These are phyloP conservation scores for Paracentrotus lividus DNA, from an alignment of 53 echinoderm and acorn worm genomes.

Conservation along the genomic window DNA sequence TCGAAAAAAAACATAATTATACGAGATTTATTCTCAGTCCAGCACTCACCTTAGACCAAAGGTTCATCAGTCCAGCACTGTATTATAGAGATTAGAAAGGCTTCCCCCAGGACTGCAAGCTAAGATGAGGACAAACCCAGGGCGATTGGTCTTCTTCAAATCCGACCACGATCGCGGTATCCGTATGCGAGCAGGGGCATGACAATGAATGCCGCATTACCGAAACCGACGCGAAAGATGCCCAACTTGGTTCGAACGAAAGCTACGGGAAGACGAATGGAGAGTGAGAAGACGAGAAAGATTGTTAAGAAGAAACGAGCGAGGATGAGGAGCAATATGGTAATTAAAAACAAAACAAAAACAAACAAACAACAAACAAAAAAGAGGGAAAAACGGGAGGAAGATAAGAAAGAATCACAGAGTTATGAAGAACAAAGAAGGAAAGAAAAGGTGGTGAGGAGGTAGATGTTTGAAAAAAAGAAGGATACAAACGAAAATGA, in stretches of 20 bases:
- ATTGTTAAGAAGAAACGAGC: not conserved
- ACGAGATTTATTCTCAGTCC: too few species aligned
- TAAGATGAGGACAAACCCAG: slow-evolving; percentile 72
- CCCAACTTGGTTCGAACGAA: too few species aligned
- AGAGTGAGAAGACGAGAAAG: not conserved
- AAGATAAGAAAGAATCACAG: too few species aligned
- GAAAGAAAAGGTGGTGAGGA: not conserved
- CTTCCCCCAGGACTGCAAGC: slow-evolving; percentile 71
- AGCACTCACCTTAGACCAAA: slow-evolving; percentile 73
- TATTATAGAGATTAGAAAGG: slow-evolving; percentile 74
- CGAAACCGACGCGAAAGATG: slow-evolving; percentile 89
- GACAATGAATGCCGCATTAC: slow-evolving; percentile 90
- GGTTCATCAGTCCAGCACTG: slow-evolving; percentile 76
- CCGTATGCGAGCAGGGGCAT: slow-evolving; percentile 74
- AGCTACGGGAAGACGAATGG: slow-evolving; percentile 16
- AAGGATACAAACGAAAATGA: not conserved
- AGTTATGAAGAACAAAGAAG: too few species aligned
- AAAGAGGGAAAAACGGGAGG: too few species aligned
- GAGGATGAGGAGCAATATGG: not conserved
- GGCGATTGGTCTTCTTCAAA: slow-evolving; percentile 66
- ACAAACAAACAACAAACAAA: too few species aligned
- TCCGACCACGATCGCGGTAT: slow-evolving; percentile 46
- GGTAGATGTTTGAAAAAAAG: not conserved
- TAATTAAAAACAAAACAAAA: too few species aligned
- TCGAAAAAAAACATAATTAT: too few species aligned